phyloP scores from a whole-genome alignment of 2,797 vertebrate genomes.

The Schizopygopsis pylzovi region DNA sequence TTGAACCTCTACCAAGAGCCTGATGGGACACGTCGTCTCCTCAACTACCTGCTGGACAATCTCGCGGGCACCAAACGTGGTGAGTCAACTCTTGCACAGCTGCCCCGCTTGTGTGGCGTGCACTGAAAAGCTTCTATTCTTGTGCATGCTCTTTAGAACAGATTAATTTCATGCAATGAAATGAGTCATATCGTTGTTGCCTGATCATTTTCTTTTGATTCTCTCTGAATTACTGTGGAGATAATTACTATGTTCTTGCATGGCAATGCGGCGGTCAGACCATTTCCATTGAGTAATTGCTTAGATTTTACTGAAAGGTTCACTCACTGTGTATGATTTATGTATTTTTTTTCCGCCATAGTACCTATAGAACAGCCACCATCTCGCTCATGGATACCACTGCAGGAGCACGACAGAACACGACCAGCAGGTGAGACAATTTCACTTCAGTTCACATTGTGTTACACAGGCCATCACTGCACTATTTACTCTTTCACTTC shows the following conservation, averaged over 20 bases:
- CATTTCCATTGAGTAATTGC: neutral
- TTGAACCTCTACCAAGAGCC: slow-evolving; percentile 98
- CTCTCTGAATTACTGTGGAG: slow-evolving; percentile 22
- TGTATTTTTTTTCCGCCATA: slow-evolving; percentile 66
- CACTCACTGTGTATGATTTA: neutral
- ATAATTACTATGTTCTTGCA: slow-evolving; percentile 29
- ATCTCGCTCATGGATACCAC: slow-evolving; percentile 94
- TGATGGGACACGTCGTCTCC: slow-evolving; percentile 94
- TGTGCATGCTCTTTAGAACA: neutral
- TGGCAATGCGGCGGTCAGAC: neutral
- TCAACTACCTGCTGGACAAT: slow-evolving; percentile 99
- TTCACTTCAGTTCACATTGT: neutral
- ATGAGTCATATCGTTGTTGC: slow-evolving; percentile 32
- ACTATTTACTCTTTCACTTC: neutral
- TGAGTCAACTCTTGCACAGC: slow-evolving; percentile 72
- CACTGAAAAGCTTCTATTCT: neutral
- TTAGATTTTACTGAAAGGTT: slow-evolving; percentile 13
- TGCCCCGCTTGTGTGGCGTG: neutral
- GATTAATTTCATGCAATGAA: slow-evolving; percentile 6
- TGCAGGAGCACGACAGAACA: slow-evolving; percentile 93
- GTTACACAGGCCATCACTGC: too few relatives aligned
- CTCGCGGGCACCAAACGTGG: slow-evolving; percentile 98
- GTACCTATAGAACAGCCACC: slow-evolving; percentile 95
- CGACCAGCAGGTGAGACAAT: slow-evolving; percentile 84
- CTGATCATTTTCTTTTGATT: slow-evolving; percentile 10